Percentiles rank a stretch among this genome's conserved stretches.
Evolutionary conservation across 2,888 invertebrate species (phyloP).

Genomic region (Lathronympha strigana): DNA sequence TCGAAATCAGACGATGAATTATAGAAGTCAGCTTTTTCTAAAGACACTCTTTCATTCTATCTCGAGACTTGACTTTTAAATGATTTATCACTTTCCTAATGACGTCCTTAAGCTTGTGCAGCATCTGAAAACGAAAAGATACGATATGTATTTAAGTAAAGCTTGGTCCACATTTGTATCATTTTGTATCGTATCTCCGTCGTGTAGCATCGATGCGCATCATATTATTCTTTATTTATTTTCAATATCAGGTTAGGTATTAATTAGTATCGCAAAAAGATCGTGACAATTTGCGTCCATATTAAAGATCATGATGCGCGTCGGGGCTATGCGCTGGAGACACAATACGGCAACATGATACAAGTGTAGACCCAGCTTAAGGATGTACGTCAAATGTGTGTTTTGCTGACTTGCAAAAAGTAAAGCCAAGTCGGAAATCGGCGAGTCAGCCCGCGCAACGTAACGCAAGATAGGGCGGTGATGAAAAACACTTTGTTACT

Average conservation of each 20-base stretch:
- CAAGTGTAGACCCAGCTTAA: no score
- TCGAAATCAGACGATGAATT: not conserved
- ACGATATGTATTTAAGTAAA: not conserved
- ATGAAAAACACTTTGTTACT: not conserved
- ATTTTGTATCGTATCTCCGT: no score
- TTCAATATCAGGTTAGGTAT: no score
- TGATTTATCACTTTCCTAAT: slow-evolving; percentile 38
- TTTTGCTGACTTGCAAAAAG: slow-evolving; percentile 27
- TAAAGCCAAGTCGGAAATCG: slow-evolving; percentile 3
- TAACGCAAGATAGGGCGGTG: not conserved
- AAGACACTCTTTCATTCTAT: slow-evolving; percentile 8
- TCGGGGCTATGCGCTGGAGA: no score
- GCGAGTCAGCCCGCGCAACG: slow-evolving; percentile 4
- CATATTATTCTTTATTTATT: no score
- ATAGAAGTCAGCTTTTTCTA: not conserved
- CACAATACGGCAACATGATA: no score
- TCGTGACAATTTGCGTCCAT: no score
- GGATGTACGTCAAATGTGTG: slow-evolving; percentile 1
- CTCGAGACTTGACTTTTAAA: slow-evolving; percentile 33
- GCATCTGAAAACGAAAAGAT: slow-evolving; percentile 6
- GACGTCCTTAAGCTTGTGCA: slow-evolving; percentile 13
- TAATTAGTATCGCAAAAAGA: no score
- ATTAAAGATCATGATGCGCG: no score
- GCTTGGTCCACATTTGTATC: no score
- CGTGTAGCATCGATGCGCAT: no score